Conservation (phyloP, 2,888 invertebrate genomes). For the Nephrotoma flavescens region DNA sequence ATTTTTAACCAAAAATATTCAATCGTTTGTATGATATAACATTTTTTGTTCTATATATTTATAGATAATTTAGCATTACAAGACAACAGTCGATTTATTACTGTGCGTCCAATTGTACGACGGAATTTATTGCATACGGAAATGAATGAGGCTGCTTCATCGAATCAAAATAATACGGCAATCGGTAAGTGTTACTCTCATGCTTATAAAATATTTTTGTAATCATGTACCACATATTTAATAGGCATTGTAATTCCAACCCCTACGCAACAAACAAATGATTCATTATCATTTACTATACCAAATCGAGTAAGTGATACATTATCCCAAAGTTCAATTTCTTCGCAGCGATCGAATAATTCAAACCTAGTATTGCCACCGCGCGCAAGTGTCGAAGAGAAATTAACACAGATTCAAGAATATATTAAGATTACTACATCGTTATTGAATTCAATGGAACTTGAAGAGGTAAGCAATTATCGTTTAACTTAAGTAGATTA, state of each 20-base stretch:
- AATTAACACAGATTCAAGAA: conserved; percentile 55
- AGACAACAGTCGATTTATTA: conserved; percentile 29
- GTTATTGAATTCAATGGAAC: conserved; percentile 48
- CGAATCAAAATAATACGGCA: conserved; percentile 7
- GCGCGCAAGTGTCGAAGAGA: conserved; percentile 40
- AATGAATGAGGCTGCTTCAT: conserved; percentile 6
- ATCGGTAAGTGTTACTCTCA: conserved; percentile 5
- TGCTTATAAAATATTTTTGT: background rate
- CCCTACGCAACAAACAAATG: conserved; percentile 5
- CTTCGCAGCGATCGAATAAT: conserved; percentile 1
- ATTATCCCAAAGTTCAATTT: conserved; percentile 5
- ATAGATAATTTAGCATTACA: conserved; percentile 19
- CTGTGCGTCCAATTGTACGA: conserved; percentile 29
- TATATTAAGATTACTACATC: conserved; percentile 55
- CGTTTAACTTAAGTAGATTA: background rate
- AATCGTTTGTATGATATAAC: background rate
- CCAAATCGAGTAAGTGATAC: background rate
- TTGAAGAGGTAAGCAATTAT: conserved; percentile 6
- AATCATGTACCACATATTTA: background rate
- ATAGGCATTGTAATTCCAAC: conserved; percentile 27
- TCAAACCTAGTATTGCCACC: background rate
- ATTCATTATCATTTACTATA: background rate
- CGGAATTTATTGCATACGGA: conserved; percentile 12
- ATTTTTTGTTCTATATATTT: background rate
- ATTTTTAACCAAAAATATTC: background rate